These are phyloP conservation scores for Haliclona indistincta DNA, from an alignment of 37 sponge, comb jelly and placozoan species.

Conservation along the genomic window DNA sequence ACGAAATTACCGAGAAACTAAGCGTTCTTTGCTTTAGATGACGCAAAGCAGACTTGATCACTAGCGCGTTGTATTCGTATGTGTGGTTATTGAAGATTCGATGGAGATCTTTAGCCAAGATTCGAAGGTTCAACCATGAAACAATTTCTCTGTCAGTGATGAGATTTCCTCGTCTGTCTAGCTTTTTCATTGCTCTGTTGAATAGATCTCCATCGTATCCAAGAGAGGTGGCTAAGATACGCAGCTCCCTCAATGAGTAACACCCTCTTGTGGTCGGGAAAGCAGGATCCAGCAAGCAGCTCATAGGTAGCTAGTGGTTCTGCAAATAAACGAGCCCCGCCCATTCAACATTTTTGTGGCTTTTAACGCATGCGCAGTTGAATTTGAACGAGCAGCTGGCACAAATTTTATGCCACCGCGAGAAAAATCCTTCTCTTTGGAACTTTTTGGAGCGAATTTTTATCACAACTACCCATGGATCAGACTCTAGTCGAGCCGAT, in stretches of 20 bases:
- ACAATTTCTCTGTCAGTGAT: conserved; percentile 21
- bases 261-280: conserved; percentile 29
- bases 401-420: background rate
- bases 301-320: too few species aligned
- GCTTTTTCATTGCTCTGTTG: background rate
- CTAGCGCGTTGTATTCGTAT: conserved; percentile 48
- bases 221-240: conserved; percentile 26
- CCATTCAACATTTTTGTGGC: background rate
- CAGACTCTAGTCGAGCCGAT: background rate
- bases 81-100: conserved; percentile 43
- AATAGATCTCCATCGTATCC: conserved; percentile 48
- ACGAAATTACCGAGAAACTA: conserved; percentile 38
- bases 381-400: too few species aligned
- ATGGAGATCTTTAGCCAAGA: conserved; percentile 26
- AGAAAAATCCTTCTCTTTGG: too few species aligned
- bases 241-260: conserved; percentile 41
- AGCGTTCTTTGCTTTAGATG: conserved; percentile 35
- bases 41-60: conserved; percentile 28
- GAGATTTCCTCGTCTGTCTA: background rate
- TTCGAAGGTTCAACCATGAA: conserved; percentile 18
- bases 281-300: background rate
- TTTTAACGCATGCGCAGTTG: conserved; percentile 23
- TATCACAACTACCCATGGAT: too few species aligned
- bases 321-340: background rate
- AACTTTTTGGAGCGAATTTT: too few species aligned